These are phyloP conservation scores for Thereva nobilitata DNA, from an alignment of 2,888 invertebrate species.

Conservation along the genomic window DNA sequence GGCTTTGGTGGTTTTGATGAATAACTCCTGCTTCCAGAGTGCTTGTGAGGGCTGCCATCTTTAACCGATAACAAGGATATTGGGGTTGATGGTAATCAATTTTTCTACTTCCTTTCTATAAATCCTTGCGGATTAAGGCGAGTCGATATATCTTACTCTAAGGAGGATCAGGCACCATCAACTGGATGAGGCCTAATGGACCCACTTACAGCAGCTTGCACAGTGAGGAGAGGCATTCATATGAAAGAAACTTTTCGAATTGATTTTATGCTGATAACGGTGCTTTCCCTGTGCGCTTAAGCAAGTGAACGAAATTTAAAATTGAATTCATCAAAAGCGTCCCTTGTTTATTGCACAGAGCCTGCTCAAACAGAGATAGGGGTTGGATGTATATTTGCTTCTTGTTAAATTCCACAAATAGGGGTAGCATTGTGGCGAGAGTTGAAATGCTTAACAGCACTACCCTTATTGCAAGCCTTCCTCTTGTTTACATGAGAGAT, in stretches of 20 bases:
- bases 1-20: slow-evolving; percentile 4
- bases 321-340: slow-evolving; percentile 21
- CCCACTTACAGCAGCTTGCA: slow-evolving; percentile 10
- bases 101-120: slow-evolving; percentile 20
- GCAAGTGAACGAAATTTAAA: slow-evolving; percentile 9
- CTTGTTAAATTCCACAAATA: slow-evolving; percentile 16
- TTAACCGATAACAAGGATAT: neutral
- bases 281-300: neutral
- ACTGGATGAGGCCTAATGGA: slow-evolving; percentile 13
- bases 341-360: slow-evolving; percentile 6
- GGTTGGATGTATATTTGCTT: slow-evolving; percentile 5
- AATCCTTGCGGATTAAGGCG: slow-evolving; percentile 25
- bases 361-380: slow-evolving; percentile 29
- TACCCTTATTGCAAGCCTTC: slow-evolving; percentile 25
- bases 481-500: slow-evolving; percentile 43
- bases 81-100: slow-evolving; percentile 31
- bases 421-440: slow-evolving; percentile 17
- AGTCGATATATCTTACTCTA: slow-evolving; percentile 39
- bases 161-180: slow-evolving; percentile 31
- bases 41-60: neutral
- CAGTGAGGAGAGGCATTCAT: neutral
- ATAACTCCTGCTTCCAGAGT: slow-evolving; percentile 8
- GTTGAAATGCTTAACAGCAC: neutral
- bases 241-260: neutral
- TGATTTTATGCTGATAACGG: neutral